Base-by-base conservation (phyloP, 2,888 invertebrate genomes). In the Volucella zonaria region DNA sequence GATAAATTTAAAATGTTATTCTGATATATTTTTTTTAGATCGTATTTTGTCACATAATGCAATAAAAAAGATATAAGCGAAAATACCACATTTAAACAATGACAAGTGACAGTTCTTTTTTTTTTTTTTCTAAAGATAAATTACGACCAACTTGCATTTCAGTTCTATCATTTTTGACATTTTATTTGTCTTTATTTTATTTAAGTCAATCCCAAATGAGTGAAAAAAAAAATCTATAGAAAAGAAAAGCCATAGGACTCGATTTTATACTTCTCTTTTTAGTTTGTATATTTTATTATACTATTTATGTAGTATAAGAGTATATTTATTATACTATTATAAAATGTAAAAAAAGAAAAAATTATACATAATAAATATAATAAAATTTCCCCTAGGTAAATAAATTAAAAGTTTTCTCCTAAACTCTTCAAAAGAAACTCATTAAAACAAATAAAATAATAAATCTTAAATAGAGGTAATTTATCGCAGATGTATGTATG, bases 131-230 rank as follows among this genome's bases (percentile, higher is more conserved):
- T 3, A 11, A 31, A 47, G 52, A 52, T 10, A 52, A 61, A 66
- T 38, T 59, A 54, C 59, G 15, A 45, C 31, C 6, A 6, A 31
- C 31, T 31, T 31, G 31, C 51, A 47, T 47, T 62, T 68, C 45
- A 58, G 64, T 64, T 56, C 15, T 42, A 43, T 42, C 45, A 31
- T 23, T 2, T 23, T 64, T 64, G 56, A 64, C 56, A 71, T 64
- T 78, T 78, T 62, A 64, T 51, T 43, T 45, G 62, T 59, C 45
- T 38, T 47, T 31, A 56, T 71, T 73, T 73, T 66, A 66, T 70
- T 74, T 76, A 31, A 77, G 71, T 82, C 67, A 82, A 82, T 73
- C 77, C 82, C 77, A 18, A 67, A 67, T 77, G 82, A 77, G 82
- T 82, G 82, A 82, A 52, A n/a, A 73, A 58, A 45, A 11, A 58